Evolutionary conservation across 92 coral and sea anemone genomes (phyloP).

Genomic region (Porites divaricata): DNA sequence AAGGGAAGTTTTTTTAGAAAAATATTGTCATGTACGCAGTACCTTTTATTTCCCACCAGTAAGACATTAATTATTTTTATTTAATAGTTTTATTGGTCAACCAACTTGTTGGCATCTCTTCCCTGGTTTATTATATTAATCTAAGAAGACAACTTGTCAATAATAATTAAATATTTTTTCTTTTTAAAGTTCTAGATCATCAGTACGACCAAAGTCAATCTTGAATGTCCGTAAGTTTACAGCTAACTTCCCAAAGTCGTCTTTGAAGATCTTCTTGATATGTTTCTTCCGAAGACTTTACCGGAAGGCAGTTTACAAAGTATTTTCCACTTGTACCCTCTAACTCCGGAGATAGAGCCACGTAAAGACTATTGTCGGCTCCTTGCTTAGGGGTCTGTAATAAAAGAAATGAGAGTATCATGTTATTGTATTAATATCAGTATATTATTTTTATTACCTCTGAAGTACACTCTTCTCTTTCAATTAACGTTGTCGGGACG

Average conservation of each 20-base stretch:
- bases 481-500: no score
- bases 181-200: not conserved
- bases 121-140: no score
- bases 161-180: not conserved
- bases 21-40: no score
- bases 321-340: constrained; percentile 90
- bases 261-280: constrained; percentile 79
- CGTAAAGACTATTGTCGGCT: constrained; percentile 86
- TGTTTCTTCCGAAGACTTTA: constrained; percentile 76
- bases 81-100: no score
- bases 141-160: no score
- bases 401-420: not conserved
- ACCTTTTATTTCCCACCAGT: no score
- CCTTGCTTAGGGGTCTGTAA: constrained; percentile 91
- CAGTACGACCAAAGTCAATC: not conserved
- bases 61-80: no score
- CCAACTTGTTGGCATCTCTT: no score
- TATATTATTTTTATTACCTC: no score
- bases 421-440: no score
- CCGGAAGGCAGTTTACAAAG: constrained; percentile 82
- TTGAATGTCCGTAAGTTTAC: constrained; percentile 70
- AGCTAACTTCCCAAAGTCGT: constrained; percentile 89
- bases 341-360: constrained; percentile 82
- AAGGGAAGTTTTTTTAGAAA: no score
- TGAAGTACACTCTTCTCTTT: no score